Conservation (phyloP, 30 jellyfish, hydroid and myxozoan genomes). For the Aurelia sp. region DNA sequence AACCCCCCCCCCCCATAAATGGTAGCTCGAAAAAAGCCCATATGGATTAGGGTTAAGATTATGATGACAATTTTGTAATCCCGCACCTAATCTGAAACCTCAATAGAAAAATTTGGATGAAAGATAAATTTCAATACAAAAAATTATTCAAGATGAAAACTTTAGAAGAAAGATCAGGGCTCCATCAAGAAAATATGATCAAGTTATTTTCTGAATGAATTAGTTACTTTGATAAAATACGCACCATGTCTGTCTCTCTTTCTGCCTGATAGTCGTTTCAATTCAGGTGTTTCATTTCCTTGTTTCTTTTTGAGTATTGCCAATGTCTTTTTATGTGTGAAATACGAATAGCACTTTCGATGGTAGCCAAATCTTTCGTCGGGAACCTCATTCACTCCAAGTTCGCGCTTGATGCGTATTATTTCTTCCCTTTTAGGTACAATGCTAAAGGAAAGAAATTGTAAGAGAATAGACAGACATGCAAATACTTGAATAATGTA, state of each 20-base stretch:
- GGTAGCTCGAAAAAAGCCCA: no score
- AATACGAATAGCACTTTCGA: constrained; percentile 25
- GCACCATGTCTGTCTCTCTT: constrained; percentile 20
- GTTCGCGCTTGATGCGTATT: not conserved
- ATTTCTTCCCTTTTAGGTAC: no score
- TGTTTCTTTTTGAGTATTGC: constrained; percentile 19
- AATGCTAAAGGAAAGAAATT: no score
- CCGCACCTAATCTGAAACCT: no score
- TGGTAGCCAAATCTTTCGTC: constrained; percentile 41
- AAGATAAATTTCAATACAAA: not conserved
- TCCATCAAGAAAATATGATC: constrained; percentile 10
- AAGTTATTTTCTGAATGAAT: not conserved
- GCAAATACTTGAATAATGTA: no score
- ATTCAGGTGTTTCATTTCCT: constrained; percentile 31
- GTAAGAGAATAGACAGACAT: no score
- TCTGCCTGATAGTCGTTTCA: constrained; percentile 17
- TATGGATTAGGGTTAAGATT: no score
- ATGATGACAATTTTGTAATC: no score
- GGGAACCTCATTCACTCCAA: constrained; percentile 50
- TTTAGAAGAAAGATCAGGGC: not conserved
- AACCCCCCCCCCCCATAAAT: no score
- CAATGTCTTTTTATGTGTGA: constrained; percentile 29
- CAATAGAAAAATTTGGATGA: not conserved
- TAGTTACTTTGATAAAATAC: not conserved
- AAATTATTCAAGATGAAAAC: not conserved